Evolutionary conservation across 2,888 invertebrate species (phyloP).

Genomic region (Dryobotodes eremita): DNA sequence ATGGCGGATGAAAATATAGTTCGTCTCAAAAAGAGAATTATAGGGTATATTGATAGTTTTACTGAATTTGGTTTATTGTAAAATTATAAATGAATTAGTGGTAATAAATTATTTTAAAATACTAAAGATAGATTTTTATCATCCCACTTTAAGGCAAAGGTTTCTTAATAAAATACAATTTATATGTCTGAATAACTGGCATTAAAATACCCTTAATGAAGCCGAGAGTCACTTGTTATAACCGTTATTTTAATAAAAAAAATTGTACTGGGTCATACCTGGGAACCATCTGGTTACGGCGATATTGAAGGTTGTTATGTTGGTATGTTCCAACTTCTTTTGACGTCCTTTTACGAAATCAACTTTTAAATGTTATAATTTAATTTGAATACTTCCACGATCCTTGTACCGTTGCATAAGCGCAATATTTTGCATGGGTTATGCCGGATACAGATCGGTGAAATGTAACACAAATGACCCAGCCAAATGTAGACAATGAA

Average conservation of each 20-base stretch:
- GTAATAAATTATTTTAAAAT: background rate
- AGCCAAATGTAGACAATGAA: background rate
- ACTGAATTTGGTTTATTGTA: slow-evolving; percentile 60
- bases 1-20: slow-evolving; percentile 46
- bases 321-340: background rate
- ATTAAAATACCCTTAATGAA: background rate
- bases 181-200: background rate
- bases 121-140: background rate
- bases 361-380: background rate
- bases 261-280: background rate
- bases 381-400: background rate
- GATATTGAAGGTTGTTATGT: background rate
- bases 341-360: background rate
- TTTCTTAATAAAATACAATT: background rate
- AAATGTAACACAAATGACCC: background rate
- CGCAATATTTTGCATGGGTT: background rate
- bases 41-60: slow-evolving; percentile 66
- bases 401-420: background rate
- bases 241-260: background rate
- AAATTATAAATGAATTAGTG: background rate
- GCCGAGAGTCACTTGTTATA: background rate
- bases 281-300: background rate
- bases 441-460: too few species aligned
- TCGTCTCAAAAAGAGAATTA: slow-evolving; percentile 59
- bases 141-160: background rate